phyloP scores from a whole-genome alignment of 2,797 vertebrate genomes.

The Tapera naevia region DNA sequence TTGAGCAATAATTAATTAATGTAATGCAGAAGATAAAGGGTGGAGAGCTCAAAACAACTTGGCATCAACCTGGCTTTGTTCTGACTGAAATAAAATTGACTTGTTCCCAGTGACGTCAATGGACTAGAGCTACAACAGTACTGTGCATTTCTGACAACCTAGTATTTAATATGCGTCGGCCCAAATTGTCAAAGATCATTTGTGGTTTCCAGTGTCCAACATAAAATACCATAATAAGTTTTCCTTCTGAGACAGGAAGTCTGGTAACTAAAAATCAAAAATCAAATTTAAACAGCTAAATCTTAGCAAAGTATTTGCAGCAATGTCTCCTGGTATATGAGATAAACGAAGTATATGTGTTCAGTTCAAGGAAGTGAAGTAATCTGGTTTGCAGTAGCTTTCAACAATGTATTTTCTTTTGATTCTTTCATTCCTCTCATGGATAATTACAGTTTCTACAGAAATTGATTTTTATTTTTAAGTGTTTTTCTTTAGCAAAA shows the following conservation, averaged over 20 bases:
- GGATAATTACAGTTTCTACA: slow-evolving; percentile 14
- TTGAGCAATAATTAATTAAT: slow-evolving; percentile 61
- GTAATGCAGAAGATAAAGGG: slow-evolving; percentile 11
- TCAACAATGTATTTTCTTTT: background rate
- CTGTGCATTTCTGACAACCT: slow-evolving; percentile 1
- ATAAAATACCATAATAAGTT: background rate
- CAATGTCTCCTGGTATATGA: background rate
- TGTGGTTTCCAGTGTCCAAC: background rate
- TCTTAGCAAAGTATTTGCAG: background rate
- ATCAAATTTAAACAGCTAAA: background rate
- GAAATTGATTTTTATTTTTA: slow-evolving; percentile 35
- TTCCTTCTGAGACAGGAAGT: background rate
- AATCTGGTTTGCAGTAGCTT: slow-evolving; percentile 18
- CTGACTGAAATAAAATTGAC: slow-evolving; percentile 39
- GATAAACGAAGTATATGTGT: background rate
- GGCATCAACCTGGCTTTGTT: slow-evolving; percentile 38
- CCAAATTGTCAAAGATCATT: slow-evolving; percentile 3
- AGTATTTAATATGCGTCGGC: background rate
- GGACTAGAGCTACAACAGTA: background rate
- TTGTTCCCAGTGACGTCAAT: slow-evolving; percentile 36
- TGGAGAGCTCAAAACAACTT: slow-evolving; percentile 52
- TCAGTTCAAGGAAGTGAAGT: background rate
- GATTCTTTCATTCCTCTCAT: background rate
- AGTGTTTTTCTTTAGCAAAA: slow-evolving; percentile 25
- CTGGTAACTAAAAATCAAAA: background rate